These are phyloP conservation scores for Polypedilum vanderplanki DNA, from an alignment of 1,140 invertebrate species.

Conservation along the genomic window DNA sequence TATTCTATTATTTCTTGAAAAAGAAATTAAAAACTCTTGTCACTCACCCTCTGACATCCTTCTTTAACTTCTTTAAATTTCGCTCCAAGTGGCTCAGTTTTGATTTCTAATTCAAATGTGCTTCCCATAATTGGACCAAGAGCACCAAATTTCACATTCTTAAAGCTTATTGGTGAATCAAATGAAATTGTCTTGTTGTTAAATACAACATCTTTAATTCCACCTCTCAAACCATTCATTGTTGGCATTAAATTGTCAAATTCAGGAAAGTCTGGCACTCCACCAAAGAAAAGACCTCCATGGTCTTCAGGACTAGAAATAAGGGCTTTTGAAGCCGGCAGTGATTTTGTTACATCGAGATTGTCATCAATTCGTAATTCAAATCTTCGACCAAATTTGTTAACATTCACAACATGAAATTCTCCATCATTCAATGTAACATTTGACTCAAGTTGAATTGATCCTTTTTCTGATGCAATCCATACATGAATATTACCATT, in stretches of 20 bases:
- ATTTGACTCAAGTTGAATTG: slow-evolving; percentile 54
- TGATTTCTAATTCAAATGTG: slow-evolving; percentile 43
- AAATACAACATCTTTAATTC: slow-evolving; percentile 72
- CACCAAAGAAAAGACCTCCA: slow-evolving; percentile 46
- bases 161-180: slow-evolving; percentile 56
- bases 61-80: slow-evolving; percentile 44
- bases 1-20: background rate
- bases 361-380: slow-evolving; percentile 64
- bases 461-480: slow-evolving; percentile 57
- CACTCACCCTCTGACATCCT: slow-evolving; percentile 45
- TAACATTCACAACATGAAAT: slow-evolving; percentile 53
- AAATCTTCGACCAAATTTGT: slow-evolving; percentile 48
- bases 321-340: slow-evolving; percentile 48
- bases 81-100: slow-evolving; percentile 44
- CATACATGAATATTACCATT: slow-evolving; percentile 58
- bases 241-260: slow-evolving; percentile 39
- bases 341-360: slow-evolving; percentile 46
- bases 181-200: slow-evolving; percentile 64
- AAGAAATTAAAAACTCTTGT: slow-evolving; percentile 30
- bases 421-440: slow-evolving; percentile 57
- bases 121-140: slow-evolving; percentile 53
- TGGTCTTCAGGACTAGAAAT: slow-evolving; percentile 47
- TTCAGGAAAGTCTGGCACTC: slow-evolving; percentile 38
- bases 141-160: slow-evolving; percentile 65
- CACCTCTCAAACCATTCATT: slow-evolving; percentile 61